Evolutionary conservation across 2,888 invertebrate species (phyloP).

Genomic region (Dastarcus helophoroides): DNA sequence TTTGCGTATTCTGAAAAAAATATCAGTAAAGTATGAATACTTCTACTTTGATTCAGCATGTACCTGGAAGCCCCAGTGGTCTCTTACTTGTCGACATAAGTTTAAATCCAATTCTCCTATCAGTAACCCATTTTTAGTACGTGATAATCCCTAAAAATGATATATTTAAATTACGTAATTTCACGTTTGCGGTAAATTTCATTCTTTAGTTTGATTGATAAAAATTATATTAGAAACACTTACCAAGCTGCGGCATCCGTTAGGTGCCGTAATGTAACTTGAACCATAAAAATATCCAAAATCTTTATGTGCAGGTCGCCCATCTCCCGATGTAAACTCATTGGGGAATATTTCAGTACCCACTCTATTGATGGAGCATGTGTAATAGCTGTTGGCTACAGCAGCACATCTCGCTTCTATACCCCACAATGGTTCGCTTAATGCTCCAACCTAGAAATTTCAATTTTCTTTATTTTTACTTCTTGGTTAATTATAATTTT

Average conservation of each 20-base stretch:
- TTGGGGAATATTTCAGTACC: slow-evolving; percentile 75
- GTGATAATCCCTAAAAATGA: slow-evolving; percentile 26
- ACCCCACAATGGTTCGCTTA: slow-evolving; percentile 89
- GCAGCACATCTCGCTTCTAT: slow-evolving; percentile 94
- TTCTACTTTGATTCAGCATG: no score
- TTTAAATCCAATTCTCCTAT: slow-evolving; percentile 87
- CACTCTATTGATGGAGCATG: slow-evolving; percentile 87
- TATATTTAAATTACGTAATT: slow-evolving; percentile 3
- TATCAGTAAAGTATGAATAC: no score
- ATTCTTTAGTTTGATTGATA: slow-evolving; percentile 1
- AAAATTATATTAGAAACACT: slow-evolving; percentile 21
- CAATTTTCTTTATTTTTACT: no score
- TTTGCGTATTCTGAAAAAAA: no score
- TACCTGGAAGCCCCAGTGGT: slow-evolving; percentile 88
- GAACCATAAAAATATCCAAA: slow-evolving; percentile 95
- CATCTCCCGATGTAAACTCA: slow-evolving; percentile 79
- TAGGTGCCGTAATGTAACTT: slow-evolving; percentile 86
- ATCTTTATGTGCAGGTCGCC: slow-evolving; percentile 56
- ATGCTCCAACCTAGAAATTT: background rate
- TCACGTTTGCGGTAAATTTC: no score
- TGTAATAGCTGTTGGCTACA: slow-evolving; percentile 88
- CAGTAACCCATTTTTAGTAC: slow-evolving; percentile 54
- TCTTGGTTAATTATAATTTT: no score
- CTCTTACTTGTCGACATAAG: slow-evolving; percentile 84
- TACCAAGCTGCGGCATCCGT: slow-evolving; percentile 86